These are phyloP conservation scores for Eupithecia subumbrata DNA, from an alignment of 2,888 invertebrate species.

Conservation along the genomic window DNA sequence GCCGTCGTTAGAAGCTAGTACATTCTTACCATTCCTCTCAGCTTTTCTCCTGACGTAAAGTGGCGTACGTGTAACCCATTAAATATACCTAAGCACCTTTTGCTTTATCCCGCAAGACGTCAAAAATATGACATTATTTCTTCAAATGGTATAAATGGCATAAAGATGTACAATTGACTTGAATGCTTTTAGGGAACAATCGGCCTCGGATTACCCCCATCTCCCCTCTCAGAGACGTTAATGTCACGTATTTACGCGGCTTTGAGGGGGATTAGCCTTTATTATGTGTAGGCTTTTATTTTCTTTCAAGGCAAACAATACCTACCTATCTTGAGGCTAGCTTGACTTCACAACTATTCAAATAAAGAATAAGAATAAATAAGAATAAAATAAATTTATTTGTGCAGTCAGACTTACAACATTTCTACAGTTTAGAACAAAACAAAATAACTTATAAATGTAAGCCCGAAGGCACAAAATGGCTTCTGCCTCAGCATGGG, in stretches of 20 bases:
- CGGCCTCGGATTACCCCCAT: constrained; percentile 54
- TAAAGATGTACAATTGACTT: constrained; percentile 14
- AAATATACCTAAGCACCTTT: neutral
- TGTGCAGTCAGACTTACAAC: no score
- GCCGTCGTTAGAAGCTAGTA: neutral
- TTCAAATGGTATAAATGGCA: constrained; percentile 9
- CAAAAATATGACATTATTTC: neutral
- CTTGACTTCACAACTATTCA: neutral
- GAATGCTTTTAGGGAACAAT: constrained; percentile 65
- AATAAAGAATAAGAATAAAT: no score
- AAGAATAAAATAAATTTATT: no score
- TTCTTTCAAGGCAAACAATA: neutral
- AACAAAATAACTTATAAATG: no score
- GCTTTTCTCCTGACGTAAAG: neutral
- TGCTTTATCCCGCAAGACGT: neutral
- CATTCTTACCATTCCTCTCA: neutral
- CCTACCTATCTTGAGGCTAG: neutral
- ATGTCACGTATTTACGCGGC: constrained; percentile 55
- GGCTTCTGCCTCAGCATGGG: no score
- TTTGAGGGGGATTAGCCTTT: constrained; percentile 41
- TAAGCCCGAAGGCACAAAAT: no score
- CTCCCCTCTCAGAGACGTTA: constrained; percentile 52
- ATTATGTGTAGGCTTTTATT: constrained; percentile 14
- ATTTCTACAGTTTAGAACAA: no score
- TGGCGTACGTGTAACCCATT: neutral